Percentiles rank a stretch among this genome's conserved stretches.
phyloP scores from a whole-genome alignment of 2,888 invertebrate genomes.

The Limnephilus marmoratus region DNA sequence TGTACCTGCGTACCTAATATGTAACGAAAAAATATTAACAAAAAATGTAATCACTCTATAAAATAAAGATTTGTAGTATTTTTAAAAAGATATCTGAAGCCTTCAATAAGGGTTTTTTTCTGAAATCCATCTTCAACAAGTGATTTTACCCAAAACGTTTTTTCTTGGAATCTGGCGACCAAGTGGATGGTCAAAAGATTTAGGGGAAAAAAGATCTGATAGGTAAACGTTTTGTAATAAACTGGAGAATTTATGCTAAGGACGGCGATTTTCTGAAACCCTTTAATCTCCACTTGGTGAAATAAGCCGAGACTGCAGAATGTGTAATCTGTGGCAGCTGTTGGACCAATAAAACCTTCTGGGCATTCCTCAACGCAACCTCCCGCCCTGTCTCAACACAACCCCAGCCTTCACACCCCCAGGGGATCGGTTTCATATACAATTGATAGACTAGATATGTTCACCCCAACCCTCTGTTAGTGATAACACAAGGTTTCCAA shows the following conservation, averaged over 20 bases:
- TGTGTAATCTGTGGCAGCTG: slow-evolving; percentile 40
- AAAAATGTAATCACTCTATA: background rate
- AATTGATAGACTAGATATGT: background rate
- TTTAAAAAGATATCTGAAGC: background rate
- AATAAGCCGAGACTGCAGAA: slow-evolving; percentile 46
- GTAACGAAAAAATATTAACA: too few relatives aligned
- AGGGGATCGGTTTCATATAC: slow-evolving; percentile 10
- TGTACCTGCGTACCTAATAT: too few relatives aligned
- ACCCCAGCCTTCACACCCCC: background rate
- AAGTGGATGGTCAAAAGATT: background rate
- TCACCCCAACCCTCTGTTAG: background rate
- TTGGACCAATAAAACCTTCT: slow-evolving; percentile 40
- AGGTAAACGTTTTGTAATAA: slow-evolving; percentile 17
- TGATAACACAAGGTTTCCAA: background rate
- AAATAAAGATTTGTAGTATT: background rate
- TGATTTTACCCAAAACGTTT: background rate
- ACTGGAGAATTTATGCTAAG: slow-evolving; percentile 26
- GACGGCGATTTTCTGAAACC: slow-evolving; percentile 6
- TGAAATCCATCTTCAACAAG: background rate
- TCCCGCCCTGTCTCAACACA: background rate
- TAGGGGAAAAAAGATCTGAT: background rate
- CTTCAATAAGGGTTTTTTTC: background rate
- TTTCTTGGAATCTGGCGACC: background rate
- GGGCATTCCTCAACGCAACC: background rate
- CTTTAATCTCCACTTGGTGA: slow-evolving; percentile 14